These are phyloP conservation scores for Sinella curviseta DNA, from an alignment of 1,140 invertebrate genomes.

Conservation along the genomic window DNA sequence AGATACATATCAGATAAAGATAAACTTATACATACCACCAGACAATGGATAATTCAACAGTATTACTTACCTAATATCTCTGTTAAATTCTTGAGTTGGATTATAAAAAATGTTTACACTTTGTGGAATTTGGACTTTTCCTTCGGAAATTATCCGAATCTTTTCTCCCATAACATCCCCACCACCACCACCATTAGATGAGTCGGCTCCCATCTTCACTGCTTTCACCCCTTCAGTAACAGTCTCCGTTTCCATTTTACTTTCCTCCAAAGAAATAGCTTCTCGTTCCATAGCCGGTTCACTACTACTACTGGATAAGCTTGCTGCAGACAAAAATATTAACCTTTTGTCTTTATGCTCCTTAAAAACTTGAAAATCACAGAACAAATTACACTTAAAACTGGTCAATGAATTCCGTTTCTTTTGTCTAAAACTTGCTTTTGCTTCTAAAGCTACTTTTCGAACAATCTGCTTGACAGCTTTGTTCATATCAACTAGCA, in stretches of 20 bases:
- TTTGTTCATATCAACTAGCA: too few relatives aligned
- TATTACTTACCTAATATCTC: constrained; percentile 78
- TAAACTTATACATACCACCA: not conserved
- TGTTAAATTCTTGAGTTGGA: constrained; percentile 95
- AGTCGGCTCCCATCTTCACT: not conserved
- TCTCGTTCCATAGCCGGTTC: too few relatives aligned
- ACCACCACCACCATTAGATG: not conserved
- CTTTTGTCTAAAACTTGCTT: too few relatives aligned
- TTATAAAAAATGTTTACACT: constrained; percentile 85
- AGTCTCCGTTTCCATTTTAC: not conserved
- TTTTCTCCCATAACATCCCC: not conserved
- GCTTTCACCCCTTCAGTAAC: not conserved
- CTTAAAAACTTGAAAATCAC: too few relatives aligned
- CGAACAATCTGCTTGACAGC: too few relatives aligned
- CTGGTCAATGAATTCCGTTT: too few relatives aligned
- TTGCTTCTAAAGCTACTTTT: too few relatives aligned
- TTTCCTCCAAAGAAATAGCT: not conserved
- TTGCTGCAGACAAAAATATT: too few relatives aligned
- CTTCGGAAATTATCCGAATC: not conserved
- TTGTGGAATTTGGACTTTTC: not conserved
- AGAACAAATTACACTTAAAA: too few relatives aligned
- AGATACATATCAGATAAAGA: constrained; percentile 24
- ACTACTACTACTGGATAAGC: too few relatives aligned
- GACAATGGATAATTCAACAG: too few relatives aligned
- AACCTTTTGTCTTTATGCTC: too few relatives aligned